Base-by-base conservation (phyloP, 2,797 vertebrate genomes). In the Lutjanus campechanus region DNA sequence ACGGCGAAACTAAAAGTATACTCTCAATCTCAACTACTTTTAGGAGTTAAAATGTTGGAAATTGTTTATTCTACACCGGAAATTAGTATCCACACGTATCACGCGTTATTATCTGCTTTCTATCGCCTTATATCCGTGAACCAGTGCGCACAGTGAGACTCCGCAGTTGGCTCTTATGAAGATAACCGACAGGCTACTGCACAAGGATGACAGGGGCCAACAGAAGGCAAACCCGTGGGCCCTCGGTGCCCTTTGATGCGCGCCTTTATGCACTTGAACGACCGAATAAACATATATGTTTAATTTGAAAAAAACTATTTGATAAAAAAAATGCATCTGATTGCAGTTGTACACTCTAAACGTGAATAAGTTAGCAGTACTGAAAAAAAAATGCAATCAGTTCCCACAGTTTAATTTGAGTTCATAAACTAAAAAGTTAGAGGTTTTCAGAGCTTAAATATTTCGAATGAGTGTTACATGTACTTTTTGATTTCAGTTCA, bases 211-310 rank as follows among this genome's bases (percentile, higher is more conserved):
- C 43, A 40, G 11, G 8, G 55, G 16, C 36, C 59, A 55, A 12
- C 46, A 59, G 44, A 40, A 46, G 22, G 59, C 8, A 19, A 81
- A 70, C 43, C 20, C 20, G 8, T 13, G 51, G 8, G 19, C 7
- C 16, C 8, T 8, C 1, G 1, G 25, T 58, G 47, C 1, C 51
- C 47, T 54, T 73, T 68, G 58, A 4, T n/a, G 49, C 54, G 81
- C 63, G 54, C 64, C 59, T 77, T 88, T 77, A 83, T 79, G 81
- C 85, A 43, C 67, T 1, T 0, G 5, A 69, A 54, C 22, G 22
- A 55, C 22, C 25, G 10, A 49, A 41, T 19, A 19, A 11, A 59
- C 5, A 8, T 7, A 11, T 47, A 11, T 22, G 12, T 41, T 54
- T 43, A 29, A 41, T 29, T 29, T 29, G 29, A 29, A 2, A 29